Conservation (phyloP, 2,888 invertebrate species). For the Dryocosmus kuriphilus region DNA sequence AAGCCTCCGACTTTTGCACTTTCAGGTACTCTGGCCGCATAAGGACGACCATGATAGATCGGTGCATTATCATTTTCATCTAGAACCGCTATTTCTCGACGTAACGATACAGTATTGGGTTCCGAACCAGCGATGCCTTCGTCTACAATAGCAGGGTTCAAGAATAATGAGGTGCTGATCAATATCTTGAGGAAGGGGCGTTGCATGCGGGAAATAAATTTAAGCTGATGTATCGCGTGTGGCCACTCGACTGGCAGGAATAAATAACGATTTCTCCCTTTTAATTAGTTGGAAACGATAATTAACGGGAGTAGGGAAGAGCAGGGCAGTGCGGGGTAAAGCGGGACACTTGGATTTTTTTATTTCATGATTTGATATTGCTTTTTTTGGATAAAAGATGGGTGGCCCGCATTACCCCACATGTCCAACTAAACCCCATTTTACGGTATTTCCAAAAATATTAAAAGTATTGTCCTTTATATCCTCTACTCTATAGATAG, state of each 20-base stretch:
- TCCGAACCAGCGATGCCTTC: slow-evolving; percentile 85
- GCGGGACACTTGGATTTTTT: too few relatives aligned
- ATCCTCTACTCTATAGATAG: too few relatives aligned
- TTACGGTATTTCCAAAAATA: too few relatives aligned
- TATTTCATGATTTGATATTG: too few relatives aligned
- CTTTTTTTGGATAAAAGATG: too few relatives aligned
- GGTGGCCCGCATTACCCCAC: too few relatives aligned
- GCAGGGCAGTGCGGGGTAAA: too few relatives aligned
- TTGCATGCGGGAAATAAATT: slow-evolving; percentile 29
- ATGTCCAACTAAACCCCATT: too few relatives aligned
- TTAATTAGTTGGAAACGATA: neutral
- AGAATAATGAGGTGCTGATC: slow-evolving; percentile 36
- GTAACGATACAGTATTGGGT: slow-evolving; percentile 88
- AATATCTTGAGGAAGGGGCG: slow-evolving; percentile 12
- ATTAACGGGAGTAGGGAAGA: too few relatives aligned
- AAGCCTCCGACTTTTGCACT: slow-evolving; percentile 83
- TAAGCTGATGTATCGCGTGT: neutral
- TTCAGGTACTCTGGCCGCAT: slow-evolving; percentile 85
- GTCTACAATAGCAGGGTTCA: slow-evolving; percentile 77
- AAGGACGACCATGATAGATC: slow-evolving; percentile 86
- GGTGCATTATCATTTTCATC: slow-evolving; percentile 92
- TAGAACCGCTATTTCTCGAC: slow-evolving; percentile 86
- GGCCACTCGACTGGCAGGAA: slow-evolving; percentile 1
- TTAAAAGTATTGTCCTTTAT: too few relatives aligned
- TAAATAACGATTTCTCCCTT: neutral